Evolutionary conservation across 1,140 invertebrate species (phyloP).

Genomic region (Drosophila nigromelanica): DNA sequence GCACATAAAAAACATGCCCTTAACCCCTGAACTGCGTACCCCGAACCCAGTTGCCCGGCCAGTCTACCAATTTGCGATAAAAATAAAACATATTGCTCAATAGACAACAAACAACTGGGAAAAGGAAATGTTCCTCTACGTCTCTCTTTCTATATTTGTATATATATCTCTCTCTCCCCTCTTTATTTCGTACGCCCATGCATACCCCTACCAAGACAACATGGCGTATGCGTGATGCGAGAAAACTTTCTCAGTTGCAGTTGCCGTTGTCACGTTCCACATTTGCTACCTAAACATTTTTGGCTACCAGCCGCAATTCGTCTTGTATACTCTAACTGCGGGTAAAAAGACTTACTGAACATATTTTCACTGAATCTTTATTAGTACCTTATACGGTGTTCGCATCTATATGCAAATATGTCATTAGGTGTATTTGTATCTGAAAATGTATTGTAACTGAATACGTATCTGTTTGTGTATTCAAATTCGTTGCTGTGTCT

Average conservation of each 20-base stretch:
- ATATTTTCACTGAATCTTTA: not conserved
- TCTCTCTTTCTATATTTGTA: not conserved
- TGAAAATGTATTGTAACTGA: not conserved
- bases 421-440: not conserved
- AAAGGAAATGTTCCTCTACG: conserved; percentile 5
- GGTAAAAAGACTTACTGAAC: not conserved
- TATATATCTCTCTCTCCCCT: not conserved
- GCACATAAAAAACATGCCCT: conserved; percentile 51
- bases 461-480: not conserved
- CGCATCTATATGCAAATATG: not conserved
- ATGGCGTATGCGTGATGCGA: conserved; percentile 68
- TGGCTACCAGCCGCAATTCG: conserved; percentile 16
- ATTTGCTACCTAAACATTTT: conserved; percentile 73
- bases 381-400: not conserved
- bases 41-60: conserved; percentile 22
- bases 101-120: conserved; percentile 54
- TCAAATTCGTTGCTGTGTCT: too few species aligned
- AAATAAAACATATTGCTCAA: conserved; percentile 80
- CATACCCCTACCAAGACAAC: conserved; percentile 13
- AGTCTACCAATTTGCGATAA: conserved; percentile 81
- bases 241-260: conserved; percentile 66
- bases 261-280: conserved; percentile 68
- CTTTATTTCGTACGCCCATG: conserved; percentile 1
- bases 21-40: not conserved
- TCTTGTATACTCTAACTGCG: conserved; percentile 25